phyloP scores from a whole-genome alignment of 2,113 vertebrate species.

The Megaleporinus macrocephalus region DNA sequence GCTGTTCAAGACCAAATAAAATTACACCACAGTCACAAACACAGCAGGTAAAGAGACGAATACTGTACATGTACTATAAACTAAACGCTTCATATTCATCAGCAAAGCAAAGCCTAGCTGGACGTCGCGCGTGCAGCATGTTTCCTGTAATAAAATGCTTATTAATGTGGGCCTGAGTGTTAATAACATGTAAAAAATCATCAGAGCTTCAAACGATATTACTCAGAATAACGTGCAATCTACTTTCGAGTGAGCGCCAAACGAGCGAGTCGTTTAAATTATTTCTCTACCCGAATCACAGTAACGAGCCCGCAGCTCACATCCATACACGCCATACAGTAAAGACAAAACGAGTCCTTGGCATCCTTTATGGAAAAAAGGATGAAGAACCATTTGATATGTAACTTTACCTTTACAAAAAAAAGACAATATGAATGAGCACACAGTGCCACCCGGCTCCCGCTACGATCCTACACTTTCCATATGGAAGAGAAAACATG shows the following conservation, averaged over 20 bases:
- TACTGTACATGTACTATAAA: background rate
- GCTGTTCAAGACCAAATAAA: conserved; percentile 61
- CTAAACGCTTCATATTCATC: background rate
- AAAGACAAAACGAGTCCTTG: conserved; percentile 38
- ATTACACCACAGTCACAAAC: conserved; percentile 37
- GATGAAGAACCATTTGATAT: conserved; percentile 54
- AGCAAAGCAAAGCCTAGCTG: background rate
- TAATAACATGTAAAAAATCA: background rate
- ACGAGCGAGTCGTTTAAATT: conserved; percentile 1
- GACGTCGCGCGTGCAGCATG: background rate
- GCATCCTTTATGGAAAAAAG: conserved; percentile 58
- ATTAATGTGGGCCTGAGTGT: background rate
- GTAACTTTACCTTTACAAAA: conserved; percentile 51
- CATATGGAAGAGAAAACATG: conserved; percentile 81
- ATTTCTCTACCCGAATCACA: conserved; percentile 31
- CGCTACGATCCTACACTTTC: conserved; percentile 58
- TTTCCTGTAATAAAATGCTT: background rate
- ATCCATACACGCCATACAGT: conserved; percentile 21
- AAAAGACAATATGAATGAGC: conserved; percentile 56
- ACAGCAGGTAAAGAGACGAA: background rate
- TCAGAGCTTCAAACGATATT: background rate
- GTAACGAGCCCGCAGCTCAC: conserved; percentile 22
- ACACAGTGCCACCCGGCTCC: conserved; percentile 35
- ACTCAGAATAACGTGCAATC: background rate
- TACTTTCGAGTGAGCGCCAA: no score